Evolutionary conservation across 1,140 invertebrate genomes (phyloP), one percentile per base, ranked within the genome.

Genomic region (Halictus rubicundus): DNA sequence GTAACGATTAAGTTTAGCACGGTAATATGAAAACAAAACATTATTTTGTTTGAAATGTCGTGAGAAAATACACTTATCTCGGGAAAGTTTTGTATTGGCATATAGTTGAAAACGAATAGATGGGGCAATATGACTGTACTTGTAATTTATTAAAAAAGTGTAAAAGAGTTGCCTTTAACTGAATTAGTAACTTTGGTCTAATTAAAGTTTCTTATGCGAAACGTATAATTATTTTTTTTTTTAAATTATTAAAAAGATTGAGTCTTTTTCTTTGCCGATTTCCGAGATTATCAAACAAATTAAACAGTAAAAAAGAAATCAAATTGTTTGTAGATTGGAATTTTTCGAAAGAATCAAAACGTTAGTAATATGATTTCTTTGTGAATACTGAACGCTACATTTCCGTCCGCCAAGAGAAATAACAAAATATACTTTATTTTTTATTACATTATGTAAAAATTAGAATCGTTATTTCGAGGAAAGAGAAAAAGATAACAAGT

Each of bases 71-170:
- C 54, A 25, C 19, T 12, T 27, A 14, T 61, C 63, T n/a, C 49
- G 60, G 65, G 65, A 63, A 80, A 80, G 73, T 80, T 80, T 80
- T 80, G 57, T 76, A 80, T 52, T 9, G 27, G 49, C 73, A 46
- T n/a, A 12, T 39, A 63, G 61, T n/a, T 23, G 68, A 57, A 68
- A 68, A 80, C 52, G n/a, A 54, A 61, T 21, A 25, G 10, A 27
- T 8, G 39, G 66, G 60, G 52, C 78, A 80, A 70, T 82, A 74
- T 70, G 42, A 70, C 25, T 69, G 60, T 59, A 72, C 12, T 54
- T 72, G 27, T 69, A 78, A 78, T 71, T 78, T 81, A 81, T 78
- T 78, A 42, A 39, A 60, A 68, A n/a, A n/a, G n/a, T n/a, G 59
- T 60, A 54, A 49, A n/a, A 66, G n/a, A 52, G 21, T 78, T 60